Base-by-base conservation (phyloP, 2,888 invertebrate species). In the Trypoxylon attenuatum region DNA sequence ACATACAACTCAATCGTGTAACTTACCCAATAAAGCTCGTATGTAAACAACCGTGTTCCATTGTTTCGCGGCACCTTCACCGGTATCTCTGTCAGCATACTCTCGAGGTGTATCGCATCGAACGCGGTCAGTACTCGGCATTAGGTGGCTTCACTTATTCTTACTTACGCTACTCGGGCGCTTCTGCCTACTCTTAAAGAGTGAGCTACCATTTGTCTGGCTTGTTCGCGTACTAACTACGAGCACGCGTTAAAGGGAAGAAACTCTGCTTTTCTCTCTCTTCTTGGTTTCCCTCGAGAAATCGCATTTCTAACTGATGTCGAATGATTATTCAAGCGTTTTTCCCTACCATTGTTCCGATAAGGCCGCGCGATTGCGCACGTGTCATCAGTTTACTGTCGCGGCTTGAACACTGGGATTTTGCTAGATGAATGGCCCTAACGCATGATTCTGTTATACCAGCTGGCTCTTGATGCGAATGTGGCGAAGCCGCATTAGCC, bases 111-210 rank as follows among this genome's bases (percentile, higher is more conserved):
- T 75, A 77, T 76, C 75, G 73, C 66, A 73, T 69, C 53, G 72
- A 80, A 77, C 54, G 69, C 73, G 76, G 70, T 69, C 74, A 62
- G 73, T 60, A 69, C 69, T 67, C 65, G 65, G 74, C 74, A n/a
- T 78, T 80, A 69, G 68, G 71, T 73, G 77, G 78, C 78, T 78
- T 82, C 82, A 57, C 76, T 79, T 78, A 73, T 82, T 80, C 81
- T 81, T 80, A 78, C 80, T 78, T 76, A 74, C 69, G 55, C 61
- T 69, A 75, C 70, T 77, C 76, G 69, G 66, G 71, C 71, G 72
- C 77, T 77, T 76, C 70, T 73, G 65, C 58, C 52, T 58, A 39
- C 54, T 53, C 65, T 51, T 61, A 67, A 66, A 51, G 65, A 63
- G 68, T 67, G 71, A 72, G 64, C 60, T 62, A 69, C 73, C 78